Evolutionary conservation across 1,140 invertebrate species (phyloP).

Genomic region (Cydia fagiglandana): DNA sequence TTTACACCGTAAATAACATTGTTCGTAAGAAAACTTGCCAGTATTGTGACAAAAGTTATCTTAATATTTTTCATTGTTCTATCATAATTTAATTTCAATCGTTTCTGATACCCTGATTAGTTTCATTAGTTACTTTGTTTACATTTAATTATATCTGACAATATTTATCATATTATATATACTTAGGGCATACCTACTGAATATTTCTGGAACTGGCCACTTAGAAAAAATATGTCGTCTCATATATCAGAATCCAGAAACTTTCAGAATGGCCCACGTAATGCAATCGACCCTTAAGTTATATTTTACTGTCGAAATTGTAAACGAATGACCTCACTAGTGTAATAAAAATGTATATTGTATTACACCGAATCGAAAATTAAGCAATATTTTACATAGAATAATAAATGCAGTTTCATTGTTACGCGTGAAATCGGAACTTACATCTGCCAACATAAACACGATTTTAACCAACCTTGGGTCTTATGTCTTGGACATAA

Average conservation of each 20-base stretch:
- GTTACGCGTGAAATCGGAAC: not conserved
- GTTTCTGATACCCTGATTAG: not conserved
- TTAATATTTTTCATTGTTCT: not conserved
- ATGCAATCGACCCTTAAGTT: not conserved
- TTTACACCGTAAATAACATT: not conserved
- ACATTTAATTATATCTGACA: not conserved
- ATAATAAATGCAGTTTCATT: not conserved
- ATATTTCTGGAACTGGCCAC: too few species aligned
- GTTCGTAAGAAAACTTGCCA: not conserved
- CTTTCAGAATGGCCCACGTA: too few species aligned
- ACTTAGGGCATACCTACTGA: too few species aligned
- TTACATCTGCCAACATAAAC: too few species aligned
- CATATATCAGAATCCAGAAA: too few species aligned
- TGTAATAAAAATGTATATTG: not conserved
- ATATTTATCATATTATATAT: not conserved
- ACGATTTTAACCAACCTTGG: too few species aligned
- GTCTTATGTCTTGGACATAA: too few species aligned
- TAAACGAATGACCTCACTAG: slow-evolving; percentile 26
- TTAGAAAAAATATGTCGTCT: too few species aligned
- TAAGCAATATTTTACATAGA: slow-evolving; percentile 7
- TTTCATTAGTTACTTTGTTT: not conserved
- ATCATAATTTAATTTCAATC: not conserved
- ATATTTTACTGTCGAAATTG: slow-evolving; percentile 10
- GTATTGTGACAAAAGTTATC: not conserved
- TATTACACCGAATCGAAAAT: slow-evolving; percentile 15